Conservation (phyloP, 2,797 vertebrate species). For the Premnoplex brunnescens region DNA sequence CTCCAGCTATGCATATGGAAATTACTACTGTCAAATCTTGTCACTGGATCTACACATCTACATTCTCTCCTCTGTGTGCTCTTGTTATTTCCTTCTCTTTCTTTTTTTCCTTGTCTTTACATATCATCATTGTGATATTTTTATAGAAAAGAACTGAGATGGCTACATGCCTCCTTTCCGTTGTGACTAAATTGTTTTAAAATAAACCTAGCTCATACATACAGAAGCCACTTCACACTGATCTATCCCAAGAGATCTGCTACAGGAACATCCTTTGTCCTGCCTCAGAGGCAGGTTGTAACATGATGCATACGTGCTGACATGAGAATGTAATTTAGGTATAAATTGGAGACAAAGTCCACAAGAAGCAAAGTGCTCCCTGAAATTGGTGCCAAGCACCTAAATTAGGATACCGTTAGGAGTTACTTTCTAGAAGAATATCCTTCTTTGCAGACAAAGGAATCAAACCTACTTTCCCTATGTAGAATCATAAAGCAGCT, state of each 20-base stretch:
- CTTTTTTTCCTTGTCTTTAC: background rate
- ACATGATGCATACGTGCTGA: background rate
- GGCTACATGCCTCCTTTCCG: background rate
- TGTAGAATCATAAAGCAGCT: background rate
- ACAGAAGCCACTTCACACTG: background rate
- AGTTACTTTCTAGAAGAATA: background rate
- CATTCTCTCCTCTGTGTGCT: background rate
- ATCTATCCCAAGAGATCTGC: background rate
- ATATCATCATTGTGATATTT: background rate
- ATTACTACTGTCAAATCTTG: background rate
- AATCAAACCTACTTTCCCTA: background rate
- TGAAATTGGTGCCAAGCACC: background rate
- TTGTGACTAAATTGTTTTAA: background rate
- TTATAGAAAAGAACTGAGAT: background rate
- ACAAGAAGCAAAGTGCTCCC: background rate
- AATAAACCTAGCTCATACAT: background rate
- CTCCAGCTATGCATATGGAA: background rate
- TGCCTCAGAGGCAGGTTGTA: background rate
- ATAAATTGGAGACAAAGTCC: background rate
- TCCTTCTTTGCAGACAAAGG: background rate
- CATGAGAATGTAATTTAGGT: background rate
- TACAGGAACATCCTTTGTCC: background rate
- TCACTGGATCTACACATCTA: accelerated
- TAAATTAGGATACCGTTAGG: background rate
- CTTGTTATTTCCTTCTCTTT: background rate